Evolutionary conservation across 2,888 invertebrate genomes (phyloP).

Genomic region (Cheilosia pagana): DNA sequence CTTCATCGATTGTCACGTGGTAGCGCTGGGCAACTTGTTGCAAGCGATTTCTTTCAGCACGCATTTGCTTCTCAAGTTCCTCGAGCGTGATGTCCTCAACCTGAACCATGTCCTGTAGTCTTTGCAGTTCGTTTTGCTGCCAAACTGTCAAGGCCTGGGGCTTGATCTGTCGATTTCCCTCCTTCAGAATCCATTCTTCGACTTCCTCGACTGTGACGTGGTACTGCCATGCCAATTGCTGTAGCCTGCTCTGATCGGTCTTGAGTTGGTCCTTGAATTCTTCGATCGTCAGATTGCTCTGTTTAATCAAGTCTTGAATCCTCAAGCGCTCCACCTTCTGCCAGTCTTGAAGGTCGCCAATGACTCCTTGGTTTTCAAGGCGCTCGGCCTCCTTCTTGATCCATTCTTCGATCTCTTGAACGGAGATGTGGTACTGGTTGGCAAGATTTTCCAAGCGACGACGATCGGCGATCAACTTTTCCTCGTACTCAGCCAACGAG

Average conservation of each 20-base stretch:
- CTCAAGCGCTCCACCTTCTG: constrained; percentile 79
- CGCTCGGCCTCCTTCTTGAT: constrained; percentile 80
- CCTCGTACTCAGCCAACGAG: constrained; percentile 80
- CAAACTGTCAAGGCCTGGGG: constrained; percentile 79
- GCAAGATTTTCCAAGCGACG: constrained; percentile 79
- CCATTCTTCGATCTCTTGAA: constrained; percentile 80
- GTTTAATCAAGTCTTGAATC: constrained; percentile 79
- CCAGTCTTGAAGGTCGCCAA: constrained; percentile 80
- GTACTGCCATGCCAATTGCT: constrained; percentile 78
- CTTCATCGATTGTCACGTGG: constrained; percentile 80
- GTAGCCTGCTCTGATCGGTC: constrained; percentile 78
- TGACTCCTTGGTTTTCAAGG: constrained; percentile 79
- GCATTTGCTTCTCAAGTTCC: constrained; percentile 79
- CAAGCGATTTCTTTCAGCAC: constrained; percentile 78
- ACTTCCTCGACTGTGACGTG: constrained; percentile 81
- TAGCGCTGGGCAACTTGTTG: constrained; percentile 79
- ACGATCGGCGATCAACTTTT: constrained; percentile 79
- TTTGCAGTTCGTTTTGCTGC: constrained; percentile 80
- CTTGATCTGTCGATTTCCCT: constrained; percentile 79
- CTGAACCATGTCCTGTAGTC: constrained; percentile 79
- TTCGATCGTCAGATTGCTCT: constrained; percentile 79
- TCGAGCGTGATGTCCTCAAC: constrained; percentile 78
- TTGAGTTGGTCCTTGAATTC: constrained; percentile 79
- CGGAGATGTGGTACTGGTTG: constrained; percentile 80
- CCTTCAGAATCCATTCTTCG: constrained; percentile 81